Percentiles rank a stretch among this genome's conserved stretches.
phyloP scores from a whole-genome alignment of 2,888 invertebrate genomes.

The Sympetrum striolatum region DNA sequence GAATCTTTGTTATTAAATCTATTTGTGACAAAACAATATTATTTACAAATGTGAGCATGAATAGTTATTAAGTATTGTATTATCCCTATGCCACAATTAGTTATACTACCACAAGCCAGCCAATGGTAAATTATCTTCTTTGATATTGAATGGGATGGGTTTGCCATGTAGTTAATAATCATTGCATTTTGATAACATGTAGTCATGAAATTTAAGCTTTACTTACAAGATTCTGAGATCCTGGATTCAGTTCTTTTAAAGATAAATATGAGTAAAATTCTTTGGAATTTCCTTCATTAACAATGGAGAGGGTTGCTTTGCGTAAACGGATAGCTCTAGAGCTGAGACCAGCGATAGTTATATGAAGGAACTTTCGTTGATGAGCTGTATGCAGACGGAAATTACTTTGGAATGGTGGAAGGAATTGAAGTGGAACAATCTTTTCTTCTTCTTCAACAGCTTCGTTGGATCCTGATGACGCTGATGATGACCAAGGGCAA shows the following conservation, averaged over 20 bases:
- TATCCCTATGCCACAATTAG: too few relatives aligned
- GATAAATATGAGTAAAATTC: not conserved
- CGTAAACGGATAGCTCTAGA: not conserved
- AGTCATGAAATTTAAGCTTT: not conserved
- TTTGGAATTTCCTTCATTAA: constrained; percentile 45
- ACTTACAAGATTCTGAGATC: constrained; percentile 1
- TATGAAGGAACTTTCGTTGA: constrained; percentile 84
- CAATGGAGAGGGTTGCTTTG: not conserved
- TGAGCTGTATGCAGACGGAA: constrained; percentile 85
- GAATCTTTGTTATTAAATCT: too few relatives aligned
- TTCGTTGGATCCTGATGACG: not conserved
- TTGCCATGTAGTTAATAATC: too few relatives aligned
- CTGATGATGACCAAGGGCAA: constrained; percentile 75
- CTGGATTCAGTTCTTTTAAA: not conserved
- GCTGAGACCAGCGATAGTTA: constrained; percentile 62
- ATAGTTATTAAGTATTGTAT: too few relatives aligned
- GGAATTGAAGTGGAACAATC: constrained; percentile 79
- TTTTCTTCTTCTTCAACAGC: constrained; percentile 62
- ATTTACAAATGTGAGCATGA: too few relatives aligned
- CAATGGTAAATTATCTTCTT: too few relatives aligned
- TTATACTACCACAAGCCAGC: too few relatives aligned
- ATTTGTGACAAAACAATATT: too few relatives aligned
- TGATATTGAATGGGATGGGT: too few relatives aligned
- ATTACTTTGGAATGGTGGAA: constrained; percentile 80
- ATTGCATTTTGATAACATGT: not conserved